Evolutionary conservation across 2,797 vertebrate species (phyloP), one percentile per base, ranked within the genome.

Genomic region (Poeciliopsis presidionis): DNA sequence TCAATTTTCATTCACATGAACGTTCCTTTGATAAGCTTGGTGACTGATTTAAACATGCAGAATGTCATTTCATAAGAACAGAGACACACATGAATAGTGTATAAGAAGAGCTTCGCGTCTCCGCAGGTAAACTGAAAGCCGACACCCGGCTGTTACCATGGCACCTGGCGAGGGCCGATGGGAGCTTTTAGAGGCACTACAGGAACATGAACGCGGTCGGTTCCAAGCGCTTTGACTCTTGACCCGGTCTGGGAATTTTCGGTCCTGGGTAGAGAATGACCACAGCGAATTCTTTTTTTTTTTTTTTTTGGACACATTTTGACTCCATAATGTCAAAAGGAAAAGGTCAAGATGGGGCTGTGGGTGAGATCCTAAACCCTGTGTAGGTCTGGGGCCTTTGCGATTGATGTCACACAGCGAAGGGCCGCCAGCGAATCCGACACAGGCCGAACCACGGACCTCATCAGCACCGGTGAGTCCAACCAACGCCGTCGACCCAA

Each of bases 391-490:
- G 74, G 47, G 33, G 57, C 85, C 94, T 95, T 88, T 88, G 95
- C 95, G 94, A 94, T 96, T 85, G 86, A 86, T 97, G 83, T 90
- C 72, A 91, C 95, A 0, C 94, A 94, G 57, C 86, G 93, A 92
- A 95, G 97, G 86, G 97, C 94, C 30, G 93, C 91, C 53, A 75
- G 88, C 87, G 94, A 95, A 55, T 95, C 96, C 0, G 6, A 92
- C 84, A 81, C 96, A 90, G 95, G 92, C 83, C 93, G 92, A 91
- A 96, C 93, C 39, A 91, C 96, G 80, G 94, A 96, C 83, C 93
- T 92, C 72, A 96, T 92, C 72, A 96, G 95, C 84, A 79, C 93
- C 75, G 97, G 98, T 99, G 96, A 97, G 28, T 72, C n/a, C 25
- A 69, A 45, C n/a, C 25, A 69, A 45, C 33, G 76, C 57, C 53